Conservation (phyloP, 2,888 invertebrate species). For the Dicranocentrus wangi region DNA sequence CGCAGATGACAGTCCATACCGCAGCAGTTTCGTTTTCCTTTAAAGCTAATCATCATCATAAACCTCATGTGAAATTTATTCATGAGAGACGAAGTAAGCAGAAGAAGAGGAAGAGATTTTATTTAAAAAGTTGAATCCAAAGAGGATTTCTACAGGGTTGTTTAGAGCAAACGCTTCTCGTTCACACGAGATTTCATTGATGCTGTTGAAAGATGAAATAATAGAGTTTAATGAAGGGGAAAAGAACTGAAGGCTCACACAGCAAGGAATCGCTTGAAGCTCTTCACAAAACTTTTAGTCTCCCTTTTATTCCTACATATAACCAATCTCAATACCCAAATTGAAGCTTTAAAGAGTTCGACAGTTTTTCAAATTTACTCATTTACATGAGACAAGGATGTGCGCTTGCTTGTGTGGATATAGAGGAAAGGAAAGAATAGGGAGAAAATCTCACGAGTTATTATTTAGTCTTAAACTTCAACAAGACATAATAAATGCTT, state of each 20-base stretch:
- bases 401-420: too few species aligned
- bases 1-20: background rate
- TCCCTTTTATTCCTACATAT: too few species aligned
- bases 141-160: background rate
- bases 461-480: background rate
- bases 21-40: background rate
- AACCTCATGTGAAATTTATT: background rate
- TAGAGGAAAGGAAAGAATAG: too few species aligned
- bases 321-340: too few species aligned
- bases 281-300: conserved; percentile 9
- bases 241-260: conserved; percentile 7
- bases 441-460: conserved; percentile 2
- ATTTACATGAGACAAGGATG: conserved; percentile 4
- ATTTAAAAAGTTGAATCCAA: background rate
- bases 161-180: background rate
- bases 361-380: conserved; percentile 16
- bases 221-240: conserved; percentile 36
- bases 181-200: background rate
- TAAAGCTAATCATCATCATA: background rate
- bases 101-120: background rate
- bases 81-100: background rate
- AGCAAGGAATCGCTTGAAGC: conserved; percentile 14
- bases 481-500: conserved; percentile 1
- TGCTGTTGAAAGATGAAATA: conserved; percentile 16
- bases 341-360: background rate